Conservation (phyloP, 2,797 vertebrate genomes). For the Sphenopsis melanotis region DNA sequence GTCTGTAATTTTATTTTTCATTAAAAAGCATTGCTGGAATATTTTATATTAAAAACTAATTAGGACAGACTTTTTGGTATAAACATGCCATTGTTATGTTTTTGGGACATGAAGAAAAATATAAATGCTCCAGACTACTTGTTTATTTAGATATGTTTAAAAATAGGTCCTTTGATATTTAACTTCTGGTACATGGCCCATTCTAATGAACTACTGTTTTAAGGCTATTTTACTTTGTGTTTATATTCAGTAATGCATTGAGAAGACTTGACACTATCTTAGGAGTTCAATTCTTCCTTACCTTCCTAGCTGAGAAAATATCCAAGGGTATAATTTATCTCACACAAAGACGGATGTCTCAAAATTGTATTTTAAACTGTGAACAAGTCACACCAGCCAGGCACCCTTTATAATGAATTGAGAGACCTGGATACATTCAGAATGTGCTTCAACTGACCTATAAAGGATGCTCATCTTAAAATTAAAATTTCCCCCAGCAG, state of each 20-base stretch:
- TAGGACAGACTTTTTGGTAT: not conserved
- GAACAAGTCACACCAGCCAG: not conserved
- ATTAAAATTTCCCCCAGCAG: slow-evolving; percentile 36
- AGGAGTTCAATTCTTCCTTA: not conserved
- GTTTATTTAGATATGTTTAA: slow-evolving; percentile 34
- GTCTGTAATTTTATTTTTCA: not conserved
- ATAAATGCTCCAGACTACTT: not conserved
- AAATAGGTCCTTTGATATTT: slow-evolving; percentile 47
- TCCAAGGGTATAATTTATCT: not conserved
- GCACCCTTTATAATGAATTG: not conserved
- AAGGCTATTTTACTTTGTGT: not conserved
- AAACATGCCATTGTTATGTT: not conserved
- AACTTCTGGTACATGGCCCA: not conserved
- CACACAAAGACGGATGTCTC: not conserved
- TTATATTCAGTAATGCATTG: not conserved
- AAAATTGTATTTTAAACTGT: slow-evolving; percentile 26
- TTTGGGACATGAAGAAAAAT: not conserved
- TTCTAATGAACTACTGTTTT: not conserved
- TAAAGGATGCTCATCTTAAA: slow-evolving; percentile 10
- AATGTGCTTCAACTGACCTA: slow-evolving; percentile 27
- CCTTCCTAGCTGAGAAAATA: not conserved
- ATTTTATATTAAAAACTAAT: not conserved
- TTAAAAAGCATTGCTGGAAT: not conserved
- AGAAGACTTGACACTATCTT: not conserved
- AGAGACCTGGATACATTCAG: not conserved